Base-by-base conservation (phyloP, 2,113 vertebrate genomes). In the Micromys minutus region DNA sequence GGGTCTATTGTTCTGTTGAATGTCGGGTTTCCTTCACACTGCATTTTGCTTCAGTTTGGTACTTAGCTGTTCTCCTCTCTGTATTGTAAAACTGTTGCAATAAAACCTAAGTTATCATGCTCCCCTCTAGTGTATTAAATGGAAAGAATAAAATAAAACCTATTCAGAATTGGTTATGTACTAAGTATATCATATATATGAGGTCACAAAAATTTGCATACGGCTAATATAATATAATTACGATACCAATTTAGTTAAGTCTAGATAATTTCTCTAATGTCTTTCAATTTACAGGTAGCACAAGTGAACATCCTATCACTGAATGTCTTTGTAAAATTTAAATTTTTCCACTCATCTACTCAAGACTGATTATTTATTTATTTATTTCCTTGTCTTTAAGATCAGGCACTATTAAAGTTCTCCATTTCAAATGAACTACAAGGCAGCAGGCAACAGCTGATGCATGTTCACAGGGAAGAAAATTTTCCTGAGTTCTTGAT, bases 71-170 rank as follows among this genome's bases (percentile, higher is more conserved):
- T 92, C 4, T 88, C 52, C 45, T 9, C 31, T 42, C 6, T 90
- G 12, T 29, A 57, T 4, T 91, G 2, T 76, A 22, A 39, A 95
- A 47, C 16, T 90, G 3, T 86, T 22, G 5, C 21, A 34, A 29
- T 26, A 42, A 87, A 89, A 76, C 67, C 42, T 8, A 76, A 45
- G 0, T 45, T 88, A 75, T 94, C 50, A 3, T 88, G 11, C n/a
- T 69, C 2, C 11, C 52, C 19, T 89, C 88, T 88, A 12, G 89
- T 19, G 7, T 93, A 80, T 83, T 16, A 87, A 7, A 57, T 8
- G 74, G 72, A 71, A 95, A 93, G 94, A 92, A 31, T 63, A 89
- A 29, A n/a, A 34, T 69, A 93, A 29, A 34, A 91, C 55, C 57
- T 90, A 9, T 47, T 77, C 50, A 93, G 31, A 71, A 67, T 31